Conservation (phyloP, 1,140 invertebrate species). For the Zophobas atratus region DNA sequence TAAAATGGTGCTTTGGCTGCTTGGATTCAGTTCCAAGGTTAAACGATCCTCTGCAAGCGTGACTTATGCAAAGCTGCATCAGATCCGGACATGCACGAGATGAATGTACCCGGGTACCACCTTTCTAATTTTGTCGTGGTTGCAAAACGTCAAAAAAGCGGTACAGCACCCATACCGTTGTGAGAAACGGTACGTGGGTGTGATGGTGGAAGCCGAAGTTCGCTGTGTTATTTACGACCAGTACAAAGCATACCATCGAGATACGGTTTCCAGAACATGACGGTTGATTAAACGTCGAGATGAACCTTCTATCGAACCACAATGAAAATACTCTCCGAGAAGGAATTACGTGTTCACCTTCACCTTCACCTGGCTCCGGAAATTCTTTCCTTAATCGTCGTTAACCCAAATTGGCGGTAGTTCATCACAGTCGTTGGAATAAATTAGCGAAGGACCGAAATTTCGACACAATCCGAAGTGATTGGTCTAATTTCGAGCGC, state of each 20-base stretch:
- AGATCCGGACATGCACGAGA: no score
- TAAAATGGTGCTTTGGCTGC: no score
- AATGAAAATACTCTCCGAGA: not conserved
- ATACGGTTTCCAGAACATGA: slow-evolving; percentile 6
- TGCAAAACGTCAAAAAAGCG: slow-evolving; percentile 30
- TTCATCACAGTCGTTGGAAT: not conserved
- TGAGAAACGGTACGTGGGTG: slow-evolving; percentile 22
- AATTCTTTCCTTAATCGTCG: slow-evolving; percentile 6
- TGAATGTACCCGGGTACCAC: not conserved
- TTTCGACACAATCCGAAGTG: no score
- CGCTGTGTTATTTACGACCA: not conserved
- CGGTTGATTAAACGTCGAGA: slow-evolving; percentile 23
- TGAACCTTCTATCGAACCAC: not conserved
- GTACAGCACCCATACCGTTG: slow-evolving; percentile 3
- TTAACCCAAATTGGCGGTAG: slow-evolving; percentile 11
- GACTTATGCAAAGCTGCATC: no score
- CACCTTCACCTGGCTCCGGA: slow-evolving; percentile 8
- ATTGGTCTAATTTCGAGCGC: no score
- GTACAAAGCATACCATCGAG: slow-evolving; percentile 20
- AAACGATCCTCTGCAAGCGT: no score
- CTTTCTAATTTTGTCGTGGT: slow-evolving; percentile 31
- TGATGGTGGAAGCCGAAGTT: not conserved
- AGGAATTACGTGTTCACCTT: slow-evolving; percentile 1
- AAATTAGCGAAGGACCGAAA: no score
- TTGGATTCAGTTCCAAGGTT: no score